Evolutionary conservation across 2,113 vertebrate genomes (phyloP).

Genomic region (Paracanthobrama guichenoti): DNA sequence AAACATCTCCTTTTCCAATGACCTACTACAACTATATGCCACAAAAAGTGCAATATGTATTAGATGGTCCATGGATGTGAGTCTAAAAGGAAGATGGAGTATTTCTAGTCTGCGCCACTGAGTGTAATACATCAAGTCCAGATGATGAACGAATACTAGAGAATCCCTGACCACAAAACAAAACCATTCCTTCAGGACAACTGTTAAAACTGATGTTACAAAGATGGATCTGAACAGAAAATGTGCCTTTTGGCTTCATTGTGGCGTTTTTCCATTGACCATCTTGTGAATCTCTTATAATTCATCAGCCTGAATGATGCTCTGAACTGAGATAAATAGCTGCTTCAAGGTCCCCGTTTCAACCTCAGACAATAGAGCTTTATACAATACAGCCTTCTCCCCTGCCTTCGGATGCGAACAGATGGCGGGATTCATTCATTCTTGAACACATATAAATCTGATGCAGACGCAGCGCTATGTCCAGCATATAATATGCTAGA

Average conservation of each 20-base stretch:
- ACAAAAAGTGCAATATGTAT: neutral
- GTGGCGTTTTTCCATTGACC: neutral
- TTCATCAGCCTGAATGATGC: conserved; percentile 42
- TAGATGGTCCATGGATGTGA: neutral
- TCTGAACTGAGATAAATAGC: conserved; percentile 36
- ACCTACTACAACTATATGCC: neutral
- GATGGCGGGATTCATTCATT: conserved; percentile 50
- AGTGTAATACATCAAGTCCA: neutral
- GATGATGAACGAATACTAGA: neutral
- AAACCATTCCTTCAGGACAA: neutral
- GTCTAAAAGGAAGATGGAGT: neutral
- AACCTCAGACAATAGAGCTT: conserved; percentile 15
- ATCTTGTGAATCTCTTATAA: neutral
- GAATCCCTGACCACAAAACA: neutral
- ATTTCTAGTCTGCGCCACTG: neutral
- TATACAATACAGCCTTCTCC: neutral
- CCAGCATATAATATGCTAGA: conserved; percentile 19
- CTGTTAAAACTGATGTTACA: neutral
- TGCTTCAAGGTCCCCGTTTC: conserved; percentile 28
- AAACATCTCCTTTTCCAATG: neutral
- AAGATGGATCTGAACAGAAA: neutral
- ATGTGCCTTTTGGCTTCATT: conserved; percentile 1
- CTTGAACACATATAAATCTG: conserved; percentile 26
- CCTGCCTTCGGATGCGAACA: conserved; percentile 31
- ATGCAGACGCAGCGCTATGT: conserved; percentile 10